These are phyloP conservation scores for Agonopterix alstromeriana DNA, from an alignment of 2,888 invertebrate species.

Conservation along the genomic window DNA sequence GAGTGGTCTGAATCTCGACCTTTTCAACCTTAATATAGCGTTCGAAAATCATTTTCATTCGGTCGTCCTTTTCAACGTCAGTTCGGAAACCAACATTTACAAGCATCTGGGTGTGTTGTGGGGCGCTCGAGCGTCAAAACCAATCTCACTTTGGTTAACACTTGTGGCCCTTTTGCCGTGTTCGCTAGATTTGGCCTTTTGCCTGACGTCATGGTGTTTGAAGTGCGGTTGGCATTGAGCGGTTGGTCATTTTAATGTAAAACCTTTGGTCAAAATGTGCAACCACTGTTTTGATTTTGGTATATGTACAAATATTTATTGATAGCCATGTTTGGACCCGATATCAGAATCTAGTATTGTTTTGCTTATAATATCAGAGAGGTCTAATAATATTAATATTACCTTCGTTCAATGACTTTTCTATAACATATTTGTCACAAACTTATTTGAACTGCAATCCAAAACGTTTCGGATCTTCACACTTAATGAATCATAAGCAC, in stretches of 20 bases:
- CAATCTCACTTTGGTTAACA: slow-evolving; percentile 31
- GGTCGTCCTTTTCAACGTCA: slow-evolving; percentile 22
- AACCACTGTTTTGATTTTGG: no score
- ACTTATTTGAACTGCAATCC: not conserved
- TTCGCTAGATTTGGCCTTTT: slow-evolving; percentile 34
- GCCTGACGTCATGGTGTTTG: slow-evolving; percentile 23
- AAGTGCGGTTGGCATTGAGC: slow-evolving; percentile 9
- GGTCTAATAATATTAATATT: no score
- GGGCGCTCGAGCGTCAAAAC: slow-evolving; percentile 47
- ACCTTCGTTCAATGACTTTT: no score
- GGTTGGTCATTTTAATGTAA: slow-evolving; percentile 18
- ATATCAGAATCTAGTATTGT: no score
- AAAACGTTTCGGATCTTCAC: not conserved
- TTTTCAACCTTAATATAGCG: slow-evolving; percentile 8
- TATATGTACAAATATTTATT: no score
- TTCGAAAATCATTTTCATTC: slow-evolving; percentile 11
- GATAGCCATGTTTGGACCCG: no score
- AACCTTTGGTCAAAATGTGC: not conserved
- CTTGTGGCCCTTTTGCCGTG: slow-evolving; percentile 32
- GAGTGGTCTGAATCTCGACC: slow-evolving; percentile 5
- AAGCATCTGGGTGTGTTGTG: slow-evolving; percentile 22
- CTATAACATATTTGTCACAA: no score
- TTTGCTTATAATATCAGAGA: no score
- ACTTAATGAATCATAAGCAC: slow-evolving; percentile 3
- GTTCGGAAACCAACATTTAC: slow-evolving; percentile 22